Evolutionary conservation across 2,888 invertebrate species (phyloP), one percentile per base, ranked within the genome.

Genomic region (Hedychridium roseum): DNA sequence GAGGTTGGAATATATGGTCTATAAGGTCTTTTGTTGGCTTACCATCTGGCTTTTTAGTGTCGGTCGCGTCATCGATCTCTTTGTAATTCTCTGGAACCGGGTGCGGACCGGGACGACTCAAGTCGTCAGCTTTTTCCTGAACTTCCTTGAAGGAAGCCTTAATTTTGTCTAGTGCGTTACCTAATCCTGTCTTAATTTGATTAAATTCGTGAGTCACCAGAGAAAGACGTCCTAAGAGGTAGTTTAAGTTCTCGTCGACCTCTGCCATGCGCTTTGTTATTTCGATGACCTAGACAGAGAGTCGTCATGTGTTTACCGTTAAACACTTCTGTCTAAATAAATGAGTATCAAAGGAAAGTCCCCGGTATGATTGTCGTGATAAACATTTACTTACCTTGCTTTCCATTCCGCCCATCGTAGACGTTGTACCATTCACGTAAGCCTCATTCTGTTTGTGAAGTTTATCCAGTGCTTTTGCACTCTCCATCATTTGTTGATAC

Each of bases 151-250:
- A 86, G 46, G 86, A 87, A 17, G 82, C 83, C 64, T 87, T 86
- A 41, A 90, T 85, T 63, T 88, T 85, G 58, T 89, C 87, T 42
- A 93, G 74, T 0, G 91, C 89, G 9, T 86, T 83, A 0, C 89
- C 88, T 0, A 94, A 81, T 0, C 90, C 91, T 0, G 82, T 80
- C 73, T 92, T 91, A 57, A 94, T 91, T 68, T 86, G 85, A 69
- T 88, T 88, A 79, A 94, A 94, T 77, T 94, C 93, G 62, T 91
- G 90, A 1, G 91, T 90, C 21, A 92, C 90, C 4, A 94, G 80
- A 0, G 90, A 88, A 46, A 94, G 79, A 44, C 89, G 82, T 3
- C 93, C 93, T 50, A 94, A 79, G 34, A 92, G 82, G 72, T 86
- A 92, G 79, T 94, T 94, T 51, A 94, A 81, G 76, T 94, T 91